phyloP scores from a whole-genome alignment of 1,140 invertebrate species.

The Bombus ignitus region DNA sequence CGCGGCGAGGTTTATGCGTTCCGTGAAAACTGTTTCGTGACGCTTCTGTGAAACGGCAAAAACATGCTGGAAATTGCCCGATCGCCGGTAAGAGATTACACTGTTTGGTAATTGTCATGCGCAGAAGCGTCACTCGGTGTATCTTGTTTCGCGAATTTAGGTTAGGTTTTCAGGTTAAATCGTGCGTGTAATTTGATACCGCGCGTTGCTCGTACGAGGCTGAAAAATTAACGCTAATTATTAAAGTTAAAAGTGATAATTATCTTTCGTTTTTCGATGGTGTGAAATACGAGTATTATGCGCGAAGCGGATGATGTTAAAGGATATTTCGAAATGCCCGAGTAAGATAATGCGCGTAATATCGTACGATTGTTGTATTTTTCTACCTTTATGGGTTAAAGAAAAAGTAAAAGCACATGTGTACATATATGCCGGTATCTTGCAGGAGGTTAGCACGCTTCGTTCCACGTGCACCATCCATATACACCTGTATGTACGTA shows the following conservation, averaged over 20 bases:
- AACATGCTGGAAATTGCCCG: neutral
- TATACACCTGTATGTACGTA: neutral
- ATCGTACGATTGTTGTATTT: too few species aligned
- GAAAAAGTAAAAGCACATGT: too few species aligned
- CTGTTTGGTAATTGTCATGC: neutral
- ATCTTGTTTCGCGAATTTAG: neutral
- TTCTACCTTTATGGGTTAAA: too few species aligned
- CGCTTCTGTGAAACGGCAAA: conserved; percentile 7
- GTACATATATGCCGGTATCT: too few species aligned
- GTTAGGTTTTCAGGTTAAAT: neutral
- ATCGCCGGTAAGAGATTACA: neutral
- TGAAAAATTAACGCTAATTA: too few species aligned
- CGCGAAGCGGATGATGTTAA: neutral
- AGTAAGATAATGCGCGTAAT: too few species aligned
- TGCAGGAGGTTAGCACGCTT: neutral
- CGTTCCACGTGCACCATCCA: neutral
- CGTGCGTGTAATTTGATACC: neutral
- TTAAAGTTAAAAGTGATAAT: too few species aligned
- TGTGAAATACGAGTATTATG: too few species aligned
- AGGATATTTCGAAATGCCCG: neutral
- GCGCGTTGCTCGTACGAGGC: neutral
- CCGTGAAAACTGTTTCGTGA: conserved; percentile 20
- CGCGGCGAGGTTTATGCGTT: conserved; percentile 18
- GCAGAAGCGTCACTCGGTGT: neutral
- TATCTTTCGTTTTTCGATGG: too few species aligned